Conservation (phyloP, 2,888 invertebrate species). For the Balanococcus diminutus region DNA sequence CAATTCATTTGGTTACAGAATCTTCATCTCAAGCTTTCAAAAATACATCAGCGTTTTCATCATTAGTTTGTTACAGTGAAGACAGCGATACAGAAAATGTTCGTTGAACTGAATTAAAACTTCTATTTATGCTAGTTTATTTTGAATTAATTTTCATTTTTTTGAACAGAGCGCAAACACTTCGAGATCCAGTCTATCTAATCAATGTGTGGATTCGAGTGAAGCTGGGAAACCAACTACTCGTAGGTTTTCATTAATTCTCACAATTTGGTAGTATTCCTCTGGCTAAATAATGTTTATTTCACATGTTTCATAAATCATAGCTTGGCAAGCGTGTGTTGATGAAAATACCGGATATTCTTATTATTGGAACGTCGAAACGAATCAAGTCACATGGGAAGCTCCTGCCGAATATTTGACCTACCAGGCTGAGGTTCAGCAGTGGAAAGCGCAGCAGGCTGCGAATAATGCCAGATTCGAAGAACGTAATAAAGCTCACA, state of each 20-base stretch:
- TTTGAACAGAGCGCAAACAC: not conserved
- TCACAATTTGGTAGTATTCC: not conserved
- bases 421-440: conserved; percentile 52
- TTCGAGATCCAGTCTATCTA: not conserved
- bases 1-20: not conserved
- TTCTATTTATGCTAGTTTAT: not conserved
- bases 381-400: conserved; percentile 72
- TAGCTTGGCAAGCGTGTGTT: conserved; percentile 72
- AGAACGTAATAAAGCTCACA: not conserved
- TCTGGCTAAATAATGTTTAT: not conserved
- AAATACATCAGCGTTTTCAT: not conserved
- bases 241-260: not conserved
- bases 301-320: conserved; percentile 56
- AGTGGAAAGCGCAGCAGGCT: not conserved
- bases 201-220: not conserved
- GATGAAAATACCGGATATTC: conserved; percentile 69
- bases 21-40: not conserved
- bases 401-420: conserved; percentile 65
- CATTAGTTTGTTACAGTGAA: conserved; percentile 4
- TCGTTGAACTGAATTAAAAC: not conserved
- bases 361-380: conserved; percentile 71
- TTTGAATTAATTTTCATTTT: not conserved
- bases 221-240: not conserved
- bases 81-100: conserved; percentile 1
- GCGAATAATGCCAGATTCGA: not conserved